A percentile compares a stretch with the other conserved stretches of the same genome.
Evolutionary conservation across 2,797 vertebrate species (phyloP).

Genomic region (Centropyge bicolor): DNA sequence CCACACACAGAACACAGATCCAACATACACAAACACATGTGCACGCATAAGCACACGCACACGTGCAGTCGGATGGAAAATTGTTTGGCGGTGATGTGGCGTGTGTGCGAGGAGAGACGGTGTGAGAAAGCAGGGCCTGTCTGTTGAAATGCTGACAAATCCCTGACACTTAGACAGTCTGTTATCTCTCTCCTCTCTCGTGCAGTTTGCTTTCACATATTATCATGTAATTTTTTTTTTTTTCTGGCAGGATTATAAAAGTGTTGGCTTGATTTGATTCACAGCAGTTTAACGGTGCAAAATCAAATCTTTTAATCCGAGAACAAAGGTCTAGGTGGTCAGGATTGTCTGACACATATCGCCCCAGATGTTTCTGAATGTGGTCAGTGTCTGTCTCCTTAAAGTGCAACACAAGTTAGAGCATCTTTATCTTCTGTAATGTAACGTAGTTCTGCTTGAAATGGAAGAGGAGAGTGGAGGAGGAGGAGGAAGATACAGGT

Average conservation of each 20-base stretch:
- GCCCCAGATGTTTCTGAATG: not conserved
- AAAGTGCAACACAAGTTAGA: not conserved
- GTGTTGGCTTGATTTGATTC: conserved; percentile 26
- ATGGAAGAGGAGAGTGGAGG: not conserved
- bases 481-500: not conserved
- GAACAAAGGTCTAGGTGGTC: not conserved
- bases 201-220: conserved; percentile 44
- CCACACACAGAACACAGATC: conserved; percentile 31
- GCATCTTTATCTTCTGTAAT: not conserved
- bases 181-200: conserved; percentile 45
- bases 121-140: conserved; percentile 41
- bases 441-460: not conserved
- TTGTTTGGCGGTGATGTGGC: conserved; percentile 55
- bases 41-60: conserved; percentile 40
- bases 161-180: conserved; percentile 54
- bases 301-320: conserved; percentile 15
- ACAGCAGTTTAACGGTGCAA: conserved; percentile 12
- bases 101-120: conserved; percentile 41
- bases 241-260: conserved; percentile 40
- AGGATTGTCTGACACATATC: conserved; percentile 9
- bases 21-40: conserved; percentile 45
- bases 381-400: not conserved
- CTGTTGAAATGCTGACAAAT: conserved; percentile 66
- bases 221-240: conserved; percentile 25
- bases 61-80: conserved; percentile 70